These are phyloP conservation scores for Solen grandis DNA, from an alignment of 1,140 invertebrate genomes.

Conservation along the genomic window DNA sequence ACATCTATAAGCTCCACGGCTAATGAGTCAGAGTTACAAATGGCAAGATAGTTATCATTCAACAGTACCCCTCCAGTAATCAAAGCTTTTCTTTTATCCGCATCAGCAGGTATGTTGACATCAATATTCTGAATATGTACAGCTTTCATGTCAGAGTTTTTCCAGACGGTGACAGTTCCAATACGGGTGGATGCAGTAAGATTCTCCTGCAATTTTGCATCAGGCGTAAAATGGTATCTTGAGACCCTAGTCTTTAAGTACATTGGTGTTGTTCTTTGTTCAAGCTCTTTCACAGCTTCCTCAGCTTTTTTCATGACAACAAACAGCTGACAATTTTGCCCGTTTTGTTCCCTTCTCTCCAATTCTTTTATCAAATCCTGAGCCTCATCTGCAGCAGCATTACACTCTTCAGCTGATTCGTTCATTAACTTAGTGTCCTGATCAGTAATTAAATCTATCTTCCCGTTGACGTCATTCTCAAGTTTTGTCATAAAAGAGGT, in stretches of 20 bases:
- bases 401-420: too few species aligned
- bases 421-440: too few species aligned
- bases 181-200: neutral
- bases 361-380: too few species aligned
- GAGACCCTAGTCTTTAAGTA: neutral
- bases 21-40: neutral
- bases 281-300: neutral
- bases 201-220: too few species aligned
- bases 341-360: too few species aligned
- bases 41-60: neutral
- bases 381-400: too few species aligned
- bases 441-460: too few species aligned
- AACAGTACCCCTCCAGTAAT: too few species aligned
- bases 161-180: neutral
- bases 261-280: conserved; percentile 29
- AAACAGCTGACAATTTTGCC: neutral
- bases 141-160: too few species aligned
- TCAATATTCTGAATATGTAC: neutral
- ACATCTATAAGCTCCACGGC: too few species aligned
- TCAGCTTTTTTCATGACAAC: neutral
- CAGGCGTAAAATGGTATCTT: neutral
- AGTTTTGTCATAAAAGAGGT: too few species aligned
- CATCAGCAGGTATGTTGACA: neutral
- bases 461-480: too few species aligned
- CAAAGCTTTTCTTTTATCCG: neutral